Evolutionary conservation across 2,888 invertebrate species (phyloP).

Genomic region (Ophraella communa): DNA sequence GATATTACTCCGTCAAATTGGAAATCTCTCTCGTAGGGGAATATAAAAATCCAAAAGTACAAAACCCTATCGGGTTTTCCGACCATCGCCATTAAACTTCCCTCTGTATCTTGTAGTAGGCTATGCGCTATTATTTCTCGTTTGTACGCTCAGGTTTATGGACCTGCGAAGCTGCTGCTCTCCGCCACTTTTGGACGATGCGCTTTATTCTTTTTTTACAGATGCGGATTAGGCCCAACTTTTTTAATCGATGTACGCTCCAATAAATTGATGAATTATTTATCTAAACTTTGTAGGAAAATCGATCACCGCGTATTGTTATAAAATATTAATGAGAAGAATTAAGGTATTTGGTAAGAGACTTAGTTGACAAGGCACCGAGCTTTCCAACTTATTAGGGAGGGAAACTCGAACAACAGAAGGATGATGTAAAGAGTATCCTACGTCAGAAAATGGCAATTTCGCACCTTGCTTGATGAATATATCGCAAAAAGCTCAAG

Average conservation of each 20-base stretch:
- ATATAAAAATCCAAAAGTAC: neutral
- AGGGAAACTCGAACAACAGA: neutral
- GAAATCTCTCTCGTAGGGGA: neutral
- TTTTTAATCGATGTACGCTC: no score
- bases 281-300: neutral
- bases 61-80: slow-evolving; percentile 7
- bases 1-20: neutral
- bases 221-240: neutral
- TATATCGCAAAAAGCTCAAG: no score
- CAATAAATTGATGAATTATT: neutral
- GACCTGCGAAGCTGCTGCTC: neutral
- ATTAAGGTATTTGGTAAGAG: neutral
- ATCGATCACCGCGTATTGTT: neutral
- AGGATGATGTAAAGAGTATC: neutral
- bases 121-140: slow-evolving; percentile 23
- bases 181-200: neutral
- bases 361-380: neutral
- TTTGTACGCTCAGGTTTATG: slow-evolving; percentile 21
- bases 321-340: neutral
- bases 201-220: slow-evolving; percentile 1
- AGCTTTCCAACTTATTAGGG: neutral
- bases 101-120: slow-evolving; percentile 18
- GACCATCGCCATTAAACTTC: slow-evolving; percentile 20
- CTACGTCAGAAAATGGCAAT: neutral
- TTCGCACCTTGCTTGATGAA: no score